phyloP scores from a whole-genome alignment of 2,113 vertebrate species.

The Laticauda colubrina region DNA sequence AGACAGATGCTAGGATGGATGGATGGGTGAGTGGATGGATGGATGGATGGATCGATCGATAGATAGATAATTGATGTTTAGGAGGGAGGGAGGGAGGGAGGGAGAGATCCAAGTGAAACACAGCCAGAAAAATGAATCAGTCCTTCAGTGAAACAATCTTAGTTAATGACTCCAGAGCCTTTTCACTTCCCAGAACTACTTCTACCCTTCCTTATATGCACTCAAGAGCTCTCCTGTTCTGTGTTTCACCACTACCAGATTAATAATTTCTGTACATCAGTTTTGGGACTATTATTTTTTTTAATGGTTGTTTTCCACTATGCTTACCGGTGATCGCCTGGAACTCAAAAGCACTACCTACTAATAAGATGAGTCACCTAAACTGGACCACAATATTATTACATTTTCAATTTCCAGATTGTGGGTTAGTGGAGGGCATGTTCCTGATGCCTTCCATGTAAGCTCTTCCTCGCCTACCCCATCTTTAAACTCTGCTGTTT shows the following conservation, averaged over 20 bases:
- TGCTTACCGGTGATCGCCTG: constrained; percentile 20
- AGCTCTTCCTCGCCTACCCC: constrained; percentile 51
- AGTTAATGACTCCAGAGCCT: rapidly evolving
- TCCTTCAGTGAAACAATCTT: neutral
- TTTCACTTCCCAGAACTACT: neutral
- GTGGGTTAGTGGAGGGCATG: constrained; percentile 56
- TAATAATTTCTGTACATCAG: constrained; percentile 22
- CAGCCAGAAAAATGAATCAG: neutral
- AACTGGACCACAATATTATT: constrained; percentile 57
- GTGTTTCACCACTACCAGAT: constrained; percentile 16
- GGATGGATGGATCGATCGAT: too few species aligned
- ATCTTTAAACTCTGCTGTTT: constrained; percentile 45
- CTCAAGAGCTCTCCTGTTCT: neutral
- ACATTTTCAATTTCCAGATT: constrained; percentile 63
- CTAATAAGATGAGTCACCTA: constrained; percentile 65
- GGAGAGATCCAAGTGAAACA: neutral
- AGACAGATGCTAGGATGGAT: too few species aligned
- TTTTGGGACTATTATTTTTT: neutral
- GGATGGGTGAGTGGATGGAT: too few species aligned
- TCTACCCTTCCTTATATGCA: constrained; percentile 17
- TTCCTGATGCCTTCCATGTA: constrained; percentile 32
- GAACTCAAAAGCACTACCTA: constrained; percentile 45
- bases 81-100: too few species aligned
- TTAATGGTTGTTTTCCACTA: constrained; percentile 13
- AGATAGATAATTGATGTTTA: too few species aligned